Evolutionary conservation across 92 coral and sea anemone species (phyloP).

Genomic region (Siderastrea siderea): DNA sequence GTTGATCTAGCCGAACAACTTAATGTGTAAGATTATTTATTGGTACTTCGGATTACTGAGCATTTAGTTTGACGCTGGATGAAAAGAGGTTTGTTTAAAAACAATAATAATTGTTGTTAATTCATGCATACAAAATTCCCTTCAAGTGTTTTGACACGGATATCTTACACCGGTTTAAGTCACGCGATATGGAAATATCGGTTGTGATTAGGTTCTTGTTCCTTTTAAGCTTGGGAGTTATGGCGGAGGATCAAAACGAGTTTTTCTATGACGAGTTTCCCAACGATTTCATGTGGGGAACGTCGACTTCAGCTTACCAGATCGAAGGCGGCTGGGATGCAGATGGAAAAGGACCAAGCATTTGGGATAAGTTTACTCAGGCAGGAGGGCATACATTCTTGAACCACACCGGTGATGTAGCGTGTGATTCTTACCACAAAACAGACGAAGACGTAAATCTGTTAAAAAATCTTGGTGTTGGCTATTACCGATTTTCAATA

Average conservation of each 20-base stretch:
- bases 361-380: constrained; percentile 88
- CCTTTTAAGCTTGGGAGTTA: background rate
- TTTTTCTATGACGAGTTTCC: constrained; percentile 78
- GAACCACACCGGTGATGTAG: constrained; percentile 81
- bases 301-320: constrained; percentile 91
- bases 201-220: background rate
- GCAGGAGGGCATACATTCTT: constrained; percentile 66
- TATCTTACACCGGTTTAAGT: background rate
- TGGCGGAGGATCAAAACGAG: constrained; percentile 26
- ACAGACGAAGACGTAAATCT: constrained; percentile 72
- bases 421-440: constrained; percentile 92
- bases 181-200: constrained; percentile 20
- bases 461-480: constrained; percentile 84
- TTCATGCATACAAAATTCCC: background rate
- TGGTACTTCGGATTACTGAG: too few relatives aligned
- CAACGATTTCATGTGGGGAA: constrained; percentile 93
- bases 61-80: too few relatives aligned
- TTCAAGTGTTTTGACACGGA: too few relatives aligned
- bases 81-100: too few relatives aligned
- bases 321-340: constrained; percentile 94
- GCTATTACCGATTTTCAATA: constrained; percentile 88
- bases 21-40: too few relatives aligned
- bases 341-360: constrained; percentile 89
- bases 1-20: too few relatives aligned
- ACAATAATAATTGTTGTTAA: background rate